These are phyloP conservation scores for Xiphophorus couchianus DNA, from an alignment of 2,113 vertebrate species.

Conservation along the genomic window DNA sequence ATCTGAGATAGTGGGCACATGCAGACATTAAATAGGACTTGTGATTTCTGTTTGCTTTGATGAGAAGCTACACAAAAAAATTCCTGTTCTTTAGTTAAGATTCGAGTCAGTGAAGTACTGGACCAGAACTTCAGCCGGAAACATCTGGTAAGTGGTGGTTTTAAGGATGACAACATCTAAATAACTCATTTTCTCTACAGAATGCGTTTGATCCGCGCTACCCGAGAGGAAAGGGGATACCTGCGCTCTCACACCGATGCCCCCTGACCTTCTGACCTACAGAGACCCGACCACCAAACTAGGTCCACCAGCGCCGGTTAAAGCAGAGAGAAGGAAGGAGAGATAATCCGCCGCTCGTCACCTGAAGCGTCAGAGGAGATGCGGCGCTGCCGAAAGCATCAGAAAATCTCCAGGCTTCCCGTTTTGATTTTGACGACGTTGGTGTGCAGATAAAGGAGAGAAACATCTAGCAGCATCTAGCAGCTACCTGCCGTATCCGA, in stretches of 20 bases:
- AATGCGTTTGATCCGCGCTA: conserved; percentile 41
- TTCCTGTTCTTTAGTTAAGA: no score
- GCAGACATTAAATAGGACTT: no score
- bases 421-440: conserved; percentile 30
- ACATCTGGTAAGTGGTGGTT: not conserved
- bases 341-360: not conserved
- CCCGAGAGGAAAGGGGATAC: conserved; percentile 49
- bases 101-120: no score
- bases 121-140: no score
- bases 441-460: conserved; percentile 50
- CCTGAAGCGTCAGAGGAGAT: not conserved
- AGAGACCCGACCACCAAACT: conserved; percentile 21
- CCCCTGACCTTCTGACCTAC: conserved; percentile 11
- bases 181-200: not conserved
- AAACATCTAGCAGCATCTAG: conserved; percentile 71
- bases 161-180: not conserved
- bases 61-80: no score
- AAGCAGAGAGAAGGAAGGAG: not conserved
- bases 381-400: conserved; percentile 25
- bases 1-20: no score
- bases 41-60: no score
- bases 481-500: conserved; percentile 78
- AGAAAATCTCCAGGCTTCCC: conserved; percentile 54
- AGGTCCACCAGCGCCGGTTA: not conserved
- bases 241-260: conserved; percentile 40